A percentile compares a stretch with the other conserved stretches of the same genome.
phyloP scores from a whole-genome alignment of 2,797 vertebrate species.

The Betta splendens region DNA sequence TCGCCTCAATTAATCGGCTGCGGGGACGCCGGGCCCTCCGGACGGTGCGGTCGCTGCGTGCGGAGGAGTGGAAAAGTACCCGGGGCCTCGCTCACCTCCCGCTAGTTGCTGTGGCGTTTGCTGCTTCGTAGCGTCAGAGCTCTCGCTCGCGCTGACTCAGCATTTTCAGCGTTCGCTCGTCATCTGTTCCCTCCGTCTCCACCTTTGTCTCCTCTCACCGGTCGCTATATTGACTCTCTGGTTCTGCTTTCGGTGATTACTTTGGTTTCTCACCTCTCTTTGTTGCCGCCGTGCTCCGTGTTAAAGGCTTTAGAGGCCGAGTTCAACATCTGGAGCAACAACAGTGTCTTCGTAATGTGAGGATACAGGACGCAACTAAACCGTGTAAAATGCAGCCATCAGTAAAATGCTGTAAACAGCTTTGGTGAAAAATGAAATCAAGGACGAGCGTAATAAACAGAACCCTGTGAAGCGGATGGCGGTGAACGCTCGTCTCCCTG shows the following conservation, averaged over 20 bases:
- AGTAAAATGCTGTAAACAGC: slow-evolving; percentile 15
- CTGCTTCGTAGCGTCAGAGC: slow-evolving; percentile 66
- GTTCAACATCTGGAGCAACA: too few species aligned
- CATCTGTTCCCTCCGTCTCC: slow-evolving; percentile 36
- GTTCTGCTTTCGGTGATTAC: too few species aligned
- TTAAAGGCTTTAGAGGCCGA: slow-evolving; percentile 7
- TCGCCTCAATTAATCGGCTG: too few species aligned
- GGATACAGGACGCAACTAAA: too few species aligned
- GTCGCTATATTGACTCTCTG: too few species aligned
- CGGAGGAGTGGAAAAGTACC: slow-evolving; percentile 27
- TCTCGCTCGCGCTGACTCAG: slow-evolving; percentile 60
- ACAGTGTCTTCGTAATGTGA: too few species aligned
- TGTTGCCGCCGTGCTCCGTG: background rate
- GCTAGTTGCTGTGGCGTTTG: slow-evolving; percentile 43
- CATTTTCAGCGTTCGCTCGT: slow-evolving; percentile 47
- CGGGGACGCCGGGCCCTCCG: too few species aligned
- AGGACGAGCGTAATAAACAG: slow-evolving; percentile 2
- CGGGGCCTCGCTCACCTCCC: slow-evolving; percentile 27
- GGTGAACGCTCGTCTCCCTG: slow-evolving; percentile 1
- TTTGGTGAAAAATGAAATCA: slow-evolving; percentile 15
- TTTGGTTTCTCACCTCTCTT: slow-evolving; percentile 6
- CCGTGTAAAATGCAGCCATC: too few species aligned
- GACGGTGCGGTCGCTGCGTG: background rate
- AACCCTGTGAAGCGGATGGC: background rate
- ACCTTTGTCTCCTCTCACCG: slow-evolving; percentile 4